Evolutionary conservation across 2,113 vertebrate genomes (phyloP).

Genomic region (Lanius ludovicianus): DNA sequence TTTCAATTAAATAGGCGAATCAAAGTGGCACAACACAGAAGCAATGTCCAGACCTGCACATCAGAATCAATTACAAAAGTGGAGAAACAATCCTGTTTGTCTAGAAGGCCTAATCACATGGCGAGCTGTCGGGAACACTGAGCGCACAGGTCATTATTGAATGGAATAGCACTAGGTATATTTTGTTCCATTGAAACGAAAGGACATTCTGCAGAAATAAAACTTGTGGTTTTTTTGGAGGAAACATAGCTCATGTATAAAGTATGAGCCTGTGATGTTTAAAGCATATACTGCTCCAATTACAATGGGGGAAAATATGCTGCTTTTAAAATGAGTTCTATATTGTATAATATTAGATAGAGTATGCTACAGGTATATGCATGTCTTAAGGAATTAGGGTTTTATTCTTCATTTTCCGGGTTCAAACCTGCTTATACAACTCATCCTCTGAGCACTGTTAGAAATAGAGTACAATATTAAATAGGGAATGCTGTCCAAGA

Average conservation of each 20-base stretch:
- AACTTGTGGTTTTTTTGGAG: neutral
- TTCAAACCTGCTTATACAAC: neutral
- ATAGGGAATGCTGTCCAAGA: neutral
- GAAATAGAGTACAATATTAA: neutral
- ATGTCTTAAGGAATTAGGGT: neutral
- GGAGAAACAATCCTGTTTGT: slow-evolving; percentile 51
- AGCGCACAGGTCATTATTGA: neutral
- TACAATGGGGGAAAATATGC: accelerated
- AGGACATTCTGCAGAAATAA: neutral
- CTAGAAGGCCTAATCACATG: slow-evolving; percentile 9
- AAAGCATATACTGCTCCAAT: neutral
- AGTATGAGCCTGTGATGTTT: neutral
- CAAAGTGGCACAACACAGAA: slow-evolving; percentile 43
- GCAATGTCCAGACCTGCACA: slow-evolving; percentile 44
- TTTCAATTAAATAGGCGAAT: slow-evolving; percentile 36
- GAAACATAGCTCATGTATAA: neutral
- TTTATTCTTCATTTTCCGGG: neutral
- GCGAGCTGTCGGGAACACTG: neutral
- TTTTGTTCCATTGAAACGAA: neutral
- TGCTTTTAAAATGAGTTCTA: neutral
- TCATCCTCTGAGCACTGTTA: neutral
- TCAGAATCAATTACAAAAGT: slow-evolving; percentile 49
- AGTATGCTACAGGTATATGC: neutral
- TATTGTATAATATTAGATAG: neutral
- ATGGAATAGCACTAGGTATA: neutral